Conservation (phyloP, 1,140 invertebrate species). For the Drosophila sturtevanti region DNA sequence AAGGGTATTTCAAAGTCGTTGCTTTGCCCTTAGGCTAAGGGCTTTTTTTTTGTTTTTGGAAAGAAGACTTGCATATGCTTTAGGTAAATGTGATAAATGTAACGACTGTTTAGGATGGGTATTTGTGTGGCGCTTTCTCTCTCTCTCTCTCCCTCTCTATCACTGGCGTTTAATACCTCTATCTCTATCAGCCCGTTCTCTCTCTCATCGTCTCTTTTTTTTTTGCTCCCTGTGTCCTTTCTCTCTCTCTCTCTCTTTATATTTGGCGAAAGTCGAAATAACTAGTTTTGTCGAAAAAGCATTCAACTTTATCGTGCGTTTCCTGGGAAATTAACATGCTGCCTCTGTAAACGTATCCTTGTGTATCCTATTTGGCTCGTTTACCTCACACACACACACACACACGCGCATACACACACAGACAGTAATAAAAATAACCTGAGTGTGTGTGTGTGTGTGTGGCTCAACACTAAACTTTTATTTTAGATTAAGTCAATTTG, state of each 20-base stretch:
- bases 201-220: not conserved
- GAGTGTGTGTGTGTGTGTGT: conserved; percentile 37
- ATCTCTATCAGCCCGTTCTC: conserved; percentile 30
- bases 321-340: conserved; percentile 79
- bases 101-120: conserved; percentile 49
- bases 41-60: not conserved
- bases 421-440: conserved; percentile 56
- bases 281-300: conserved; percentile 73
- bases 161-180: too few species aligned
- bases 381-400: conserved; percentile 20
- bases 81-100: conserved; percentile 62
- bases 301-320: conserved; percentile 79
- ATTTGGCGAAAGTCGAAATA: conserved; percentile 57
- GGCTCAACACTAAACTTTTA: conserved; percentile 72
- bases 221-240: not conserved
- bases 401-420: conserved; percentile 7
- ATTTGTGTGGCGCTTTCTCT: conserved; percentile 40
- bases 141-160: not conserved
- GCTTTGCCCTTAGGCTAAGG: not conserved
- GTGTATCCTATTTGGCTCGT: conserved; percentile 47
- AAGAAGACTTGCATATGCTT: conserved; percentile 5
- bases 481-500: conserved; percentile 81
- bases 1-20: not conserved
- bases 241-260: not conserved
- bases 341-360: conserved; percentile 9